phyloP scores from a whole-genome alignment of 2,113 vertebrate genomes.

The Shinisaurus crocodilurus region DNA sequence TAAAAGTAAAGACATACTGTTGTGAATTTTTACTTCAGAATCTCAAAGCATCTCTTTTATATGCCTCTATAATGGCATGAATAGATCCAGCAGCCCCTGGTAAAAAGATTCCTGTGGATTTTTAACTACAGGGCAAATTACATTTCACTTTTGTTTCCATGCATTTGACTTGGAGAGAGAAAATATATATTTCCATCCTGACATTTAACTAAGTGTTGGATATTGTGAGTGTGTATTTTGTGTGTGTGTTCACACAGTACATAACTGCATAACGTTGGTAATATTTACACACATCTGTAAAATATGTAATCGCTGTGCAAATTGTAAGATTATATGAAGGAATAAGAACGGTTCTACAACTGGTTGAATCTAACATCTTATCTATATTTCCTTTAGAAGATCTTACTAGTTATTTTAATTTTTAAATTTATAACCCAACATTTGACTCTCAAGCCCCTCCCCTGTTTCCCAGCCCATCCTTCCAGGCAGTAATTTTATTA shows the following conservation, averaged over 20 bases:
- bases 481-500: background rate
- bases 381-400: conserved; percentile 10
- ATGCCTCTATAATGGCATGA: conserved; percentile 73
- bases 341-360: background rate
- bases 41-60: conserved; percentile 75
- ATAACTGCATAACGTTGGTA: conserved; percentile 38
- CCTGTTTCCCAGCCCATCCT: background rate
- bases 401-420: conserved; percentile 28
- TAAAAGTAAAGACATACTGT: conserved; percentile 71
- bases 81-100: conserved; percentile 68
- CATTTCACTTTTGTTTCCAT: conserved; percentile 55
- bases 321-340: conserved; percentile 42
- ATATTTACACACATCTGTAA: conserved; percentile 30
- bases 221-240: background rate
- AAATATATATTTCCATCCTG: background rate
- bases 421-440: too few species aligned
- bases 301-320: conserved; percentile 45
- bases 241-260: conserved; percentile 27
- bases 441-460: background rate
- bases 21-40: conserved; percentile 76
- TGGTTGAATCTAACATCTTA: conserved; percentile 21
- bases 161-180: conserved; percentile 60
- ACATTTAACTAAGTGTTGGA: background rate
- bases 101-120: conserved; percentile 68
- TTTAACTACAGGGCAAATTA: conserved; percentile 72